A percentile compares a stretch with the other conserved stretches of the same genome.
These are phyloP conservation scores for Zoroaster sp. DNA, from an alignment of 53 echinoderm and acorn worm species.

Conservation along the genomic window DNA sequence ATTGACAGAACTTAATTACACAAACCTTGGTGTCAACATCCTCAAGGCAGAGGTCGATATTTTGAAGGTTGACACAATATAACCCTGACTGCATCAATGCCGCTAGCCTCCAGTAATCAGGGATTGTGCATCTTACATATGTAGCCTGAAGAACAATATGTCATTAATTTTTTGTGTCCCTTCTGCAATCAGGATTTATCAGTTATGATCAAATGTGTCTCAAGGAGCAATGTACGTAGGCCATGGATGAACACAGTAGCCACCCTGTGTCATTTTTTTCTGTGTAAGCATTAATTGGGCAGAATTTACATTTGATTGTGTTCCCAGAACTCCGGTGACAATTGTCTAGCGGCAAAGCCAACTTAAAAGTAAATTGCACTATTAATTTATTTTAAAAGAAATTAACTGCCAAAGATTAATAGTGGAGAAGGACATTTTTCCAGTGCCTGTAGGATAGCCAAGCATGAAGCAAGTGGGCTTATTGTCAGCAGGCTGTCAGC, in stretches of 20 bases:
- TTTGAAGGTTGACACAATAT: background rate
- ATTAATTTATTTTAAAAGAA: background rate
- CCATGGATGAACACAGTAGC: background rate
- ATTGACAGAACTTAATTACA: background rate
- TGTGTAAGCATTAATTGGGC: too few relatives aligned
- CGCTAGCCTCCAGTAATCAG: background rate
- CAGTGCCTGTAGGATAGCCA: background rate
- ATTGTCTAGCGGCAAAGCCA: too few relatives aligned
- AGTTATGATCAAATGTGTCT: background rate
- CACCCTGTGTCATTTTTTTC: background rate
- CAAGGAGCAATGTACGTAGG: background rate
- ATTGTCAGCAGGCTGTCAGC: constrained; percentile 86
- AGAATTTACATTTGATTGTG: too few relatives aligned
- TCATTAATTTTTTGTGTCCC: background rate
- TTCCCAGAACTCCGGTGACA: background rate
- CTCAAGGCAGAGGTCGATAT: background rate
- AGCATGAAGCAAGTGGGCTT: constrained; percentile 87
- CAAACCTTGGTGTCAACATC: background rate
- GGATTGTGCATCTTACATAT: background rate
- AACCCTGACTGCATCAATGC: background rate
- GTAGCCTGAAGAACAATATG: background rate
- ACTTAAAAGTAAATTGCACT: background rate
- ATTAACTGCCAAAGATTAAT: background rate
- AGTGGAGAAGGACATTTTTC: background rate
- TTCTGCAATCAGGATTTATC: background rate